A percentile compares a stretch with the other conserved stretches of the same genome.
Evolutionary conservation across 64 coral and sea anemone species (phyloP).

Genomic region (Pocillopora damicornis): DNA sequence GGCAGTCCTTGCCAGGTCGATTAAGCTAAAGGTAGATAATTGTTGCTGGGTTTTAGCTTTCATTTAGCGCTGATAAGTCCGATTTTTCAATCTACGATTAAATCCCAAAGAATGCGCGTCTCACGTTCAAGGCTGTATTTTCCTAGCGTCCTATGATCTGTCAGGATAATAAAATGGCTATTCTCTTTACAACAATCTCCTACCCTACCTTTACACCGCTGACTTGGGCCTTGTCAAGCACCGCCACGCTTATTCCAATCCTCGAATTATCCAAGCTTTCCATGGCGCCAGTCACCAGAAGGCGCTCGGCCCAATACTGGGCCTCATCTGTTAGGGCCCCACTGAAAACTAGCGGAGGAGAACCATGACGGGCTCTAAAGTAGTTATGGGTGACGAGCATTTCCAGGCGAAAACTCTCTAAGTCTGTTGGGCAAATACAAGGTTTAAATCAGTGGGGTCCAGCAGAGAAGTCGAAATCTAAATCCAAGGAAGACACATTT

Average conservation of each 20-base stretch:
- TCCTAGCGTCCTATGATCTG: no score
- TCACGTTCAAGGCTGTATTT: no score
- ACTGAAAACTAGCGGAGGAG: constrained; percentile 65
- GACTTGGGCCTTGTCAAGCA: constrained; percentile 61
- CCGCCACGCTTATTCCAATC: constrained; percentile 80
- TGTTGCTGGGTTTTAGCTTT: no score
- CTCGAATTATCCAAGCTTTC: constrained; percentile 74
- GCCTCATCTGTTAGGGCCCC: constrained; percentile 78
- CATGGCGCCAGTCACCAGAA: constrained; percentile 77
- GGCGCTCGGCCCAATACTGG: constrained; percentile 93
- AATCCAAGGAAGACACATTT: background rate
- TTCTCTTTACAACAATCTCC: background rate
- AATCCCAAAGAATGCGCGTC: no score
- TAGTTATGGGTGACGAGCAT: constrained; percentile 87
- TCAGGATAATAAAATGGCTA: no score
- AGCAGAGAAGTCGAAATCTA: background rate
- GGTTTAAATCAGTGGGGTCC: background rate
- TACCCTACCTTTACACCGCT: constrained; percentile 83
- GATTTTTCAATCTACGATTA: no score
- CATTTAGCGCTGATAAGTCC: no score
- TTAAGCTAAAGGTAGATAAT: no score
- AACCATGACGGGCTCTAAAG: constrained; percentile 84
- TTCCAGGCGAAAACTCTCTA: constrained; percentile 90
- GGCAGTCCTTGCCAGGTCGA: no score
- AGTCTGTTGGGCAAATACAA: constrained; percentile 21